phyloP scores from a whole-genome alignment of 2,888 invertebrate genomes.

The Drosophila nr. perissopoda region DNA sequence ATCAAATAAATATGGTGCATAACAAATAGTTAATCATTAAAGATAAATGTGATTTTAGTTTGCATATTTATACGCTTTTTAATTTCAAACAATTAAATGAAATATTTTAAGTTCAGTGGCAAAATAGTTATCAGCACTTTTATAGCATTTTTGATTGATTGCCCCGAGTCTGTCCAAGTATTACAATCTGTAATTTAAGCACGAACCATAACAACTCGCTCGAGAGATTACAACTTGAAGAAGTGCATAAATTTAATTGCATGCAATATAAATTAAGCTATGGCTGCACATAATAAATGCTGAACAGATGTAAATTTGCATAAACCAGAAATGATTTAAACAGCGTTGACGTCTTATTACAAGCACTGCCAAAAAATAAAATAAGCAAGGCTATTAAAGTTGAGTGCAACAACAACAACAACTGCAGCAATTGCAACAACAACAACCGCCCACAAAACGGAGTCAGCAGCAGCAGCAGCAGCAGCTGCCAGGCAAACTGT shows the following conservation, averaged over 20 bases:
- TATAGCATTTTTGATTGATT: background rate
- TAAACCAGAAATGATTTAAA: conserved; percentile 54
- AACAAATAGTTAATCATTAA: background rate
- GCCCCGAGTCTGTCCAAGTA: background rate
- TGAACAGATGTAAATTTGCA: conserved; percentile 26
- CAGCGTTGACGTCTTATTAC: conserved; percentile 79
- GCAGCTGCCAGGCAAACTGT: conserved; percentile 32
- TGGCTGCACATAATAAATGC: conserved; percentile 25
- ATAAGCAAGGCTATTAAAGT: conserved; percentile 27
- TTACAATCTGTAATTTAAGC: background rate
- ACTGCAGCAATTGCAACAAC: conserved; percentile 20
- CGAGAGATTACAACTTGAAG: background rate
- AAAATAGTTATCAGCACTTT: background rate
- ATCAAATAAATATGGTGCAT: background rate
- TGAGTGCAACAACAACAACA: conserved; percentile 27
- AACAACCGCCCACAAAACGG: conserved; percentile 27
- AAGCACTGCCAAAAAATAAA: conserved; percentile 61
- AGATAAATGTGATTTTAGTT: background rate
- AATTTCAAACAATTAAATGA: background rate
- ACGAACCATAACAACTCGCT: background rate
- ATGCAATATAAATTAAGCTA: conserved; percentile 8
- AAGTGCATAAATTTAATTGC: conserved; percentile 2
- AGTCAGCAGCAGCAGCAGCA: conserved; percentile 26
- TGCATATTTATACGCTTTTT: background rate
- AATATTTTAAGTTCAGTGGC: background rate